These are phyloP conservation scores for Nudaria mundana DNA, from an alignment of 2,888 invertebrate species.

Conservation along the genomic window DNA sequence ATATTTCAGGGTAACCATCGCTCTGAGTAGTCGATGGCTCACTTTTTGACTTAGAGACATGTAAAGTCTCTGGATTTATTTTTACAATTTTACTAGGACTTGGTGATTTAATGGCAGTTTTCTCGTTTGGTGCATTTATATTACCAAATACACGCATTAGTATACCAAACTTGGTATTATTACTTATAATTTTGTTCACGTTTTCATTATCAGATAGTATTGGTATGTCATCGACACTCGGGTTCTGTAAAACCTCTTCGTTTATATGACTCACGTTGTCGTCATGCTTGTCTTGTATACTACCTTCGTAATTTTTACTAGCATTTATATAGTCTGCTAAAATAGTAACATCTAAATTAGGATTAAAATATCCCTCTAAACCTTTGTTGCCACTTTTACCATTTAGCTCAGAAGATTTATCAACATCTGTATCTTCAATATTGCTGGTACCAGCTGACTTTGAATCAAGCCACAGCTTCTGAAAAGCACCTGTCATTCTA, in stretches of 20 bases:
- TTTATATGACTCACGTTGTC: background rate
- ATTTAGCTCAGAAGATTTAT: background rate
- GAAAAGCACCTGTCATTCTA: conserved; percentile 1
- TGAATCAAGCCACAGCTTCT: background rate
- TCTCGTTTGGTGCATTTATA: conserved; percentile 1
- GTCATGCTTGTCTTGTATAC: background rate
- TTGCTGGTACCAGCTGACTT: conserved; percentile 1
- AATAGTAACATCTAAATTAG: conserved; percentile 1
- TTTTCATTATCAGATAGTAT: background rate
- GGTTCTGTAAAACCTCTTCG: background rate
- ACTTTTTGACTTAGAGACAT: conserved; percentile 1
- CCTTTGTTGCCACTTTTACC: background rate
- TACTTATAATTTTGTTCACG: background rate
- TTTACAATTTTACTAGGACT: background rate
- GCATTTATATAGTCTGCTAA: conserved; percentile 3
- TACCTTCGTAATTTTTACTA: background rate
- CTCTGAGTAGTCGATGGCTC: background rate
- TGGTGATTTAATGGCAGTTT: background rate
- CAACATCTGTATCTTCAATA: background rate
- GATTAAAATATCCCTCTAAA: background rate
- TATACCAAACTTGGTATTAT: conserved; percentile 7
- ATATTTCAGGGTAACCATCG: background rate
- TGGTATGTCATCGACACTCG: background rate
- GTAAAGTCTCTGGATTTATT: background rate
- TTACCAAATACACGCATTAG: conserved; percentile 9